Base-by-base conservation (phyloP, 2,888 invertebrate species). In the Lymantria dispar region DNA sequence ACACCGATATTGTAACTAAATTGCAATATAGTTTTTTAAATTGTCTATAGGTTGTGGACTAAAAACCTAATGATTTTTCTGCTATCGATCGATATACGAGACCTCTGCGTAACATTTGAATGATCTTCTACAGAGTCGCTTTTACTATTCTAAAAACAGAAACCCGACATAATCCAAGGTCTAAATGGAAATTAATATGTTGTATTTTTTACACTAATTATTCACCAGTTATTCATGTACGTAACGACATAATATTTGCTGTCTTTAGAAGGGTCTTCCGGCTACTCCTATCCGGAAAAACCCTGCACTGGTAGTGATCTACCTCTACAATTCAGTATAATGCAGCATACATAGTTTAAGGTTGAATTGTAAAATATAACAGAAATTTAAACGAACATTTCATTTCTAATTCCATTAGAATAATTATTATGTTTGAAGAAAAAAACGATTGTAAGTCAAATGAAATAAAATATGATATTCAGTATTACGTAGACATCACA, bases 121-220 rank as follows among this genome's bases (percentile, higher is more conserved):
- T n/a, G n/a, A 22, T 5, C 5, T 2, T 22, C 22, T 22, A 22
- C n/a, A n/a, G n/a, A n/a, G n/a, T 22, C 22, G 22, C 22, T 22
- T 3, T 22, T 22, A 22, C 5, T 3, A 22, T 3, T 22, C 22
- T 22, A 22, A 22, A 22, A 22, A 22, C 5, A 2, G 22, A 22
- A 22, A 22, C 22, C 5, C 22, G 22, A 22, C 22, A 22, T 22
- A 30, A 11, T 36, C 39, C 43, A 36, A 47, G 44, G 44, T 40
- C 40, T 44, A 40, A 40, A 43, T 43, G 31, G 10, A 51, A 43
- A 51, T 46, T 38, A n/a, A 50, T 38, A 30, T 22, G 30, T 43
- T 43, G 47, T 38, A 12, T 40, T 29, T 51, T 45, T 45, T 45
- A 42, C 50, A 43, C 30, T 31, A 9, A 45, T 42, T 38, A n/a